Conservation (phyloP, 2,888 invertebrate species). For the Polymixis lichenea region DNA sequence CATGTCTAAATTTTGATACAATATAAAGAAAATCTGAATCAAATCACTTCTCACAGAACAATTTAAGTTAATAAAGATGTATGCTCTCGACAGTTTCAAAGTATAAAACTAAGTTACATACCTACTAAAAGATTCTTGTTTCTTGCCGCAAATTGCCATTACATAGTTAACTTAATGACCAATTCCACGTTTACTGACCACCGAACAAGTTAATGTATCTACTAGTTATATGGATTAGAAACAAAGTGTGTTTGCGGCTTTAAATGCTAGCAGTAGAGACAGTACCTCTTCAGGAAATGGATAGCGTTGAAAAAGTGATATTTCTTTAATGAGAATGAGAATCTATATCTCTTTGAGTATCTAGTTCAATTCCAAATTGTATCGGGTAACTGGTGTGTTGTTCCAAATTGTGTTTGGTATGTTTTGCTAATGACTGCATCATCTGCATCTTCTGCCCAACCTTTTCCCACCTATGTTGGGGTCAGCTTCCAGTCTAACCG, state of each 20-base stretch:
- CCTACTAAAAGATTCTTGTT: slow-evolving; percentile 45
- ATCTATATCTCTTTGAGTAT: not conserved
- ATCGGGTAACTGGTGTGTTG: no score
- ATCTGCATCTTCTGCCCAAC: no score
- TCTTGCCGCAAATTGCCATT: slow-evolving; percentile 56
- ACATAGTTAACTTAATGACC: slow-evolving; percentile 61
- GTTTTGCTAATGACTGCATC: not conserved
- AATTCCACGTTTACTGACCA: slow-evolving; percentile 56
- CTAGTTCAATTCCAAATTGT: not conserved
- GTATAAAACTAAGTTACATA: slow-evolving; percentile 51
- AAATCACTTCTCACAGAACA: not conserved
- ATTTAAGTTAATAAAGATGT: slow-evolving; percentile 27
- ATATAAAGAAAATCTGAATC: not conserved
- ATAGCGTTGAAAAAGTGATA: not conserved
- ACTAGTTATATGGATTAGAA: slow-evolving; percentile 25
- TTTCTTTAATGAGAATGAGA: not conserved
- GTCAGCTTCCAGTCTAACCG: no score
- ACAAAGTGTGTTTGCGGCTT: slow-evolving; percentile 27
- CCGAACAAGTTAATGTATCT: slow-evolving; percentile 46
- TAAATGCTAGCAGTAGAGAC: not conserved
- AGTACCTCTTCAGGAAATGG: not conserved
- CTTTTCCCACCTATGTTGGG: no score
- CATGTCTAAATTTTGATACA: not conserved
- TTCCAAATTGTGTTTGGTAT: not conserved
- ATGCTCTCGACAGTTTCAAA: slow-evolving; percentile 37